phyloP scores from a whole-genome alignment of 1,140 invertebrate genomes.

The Lepidotrigona ventralis region DNA sequence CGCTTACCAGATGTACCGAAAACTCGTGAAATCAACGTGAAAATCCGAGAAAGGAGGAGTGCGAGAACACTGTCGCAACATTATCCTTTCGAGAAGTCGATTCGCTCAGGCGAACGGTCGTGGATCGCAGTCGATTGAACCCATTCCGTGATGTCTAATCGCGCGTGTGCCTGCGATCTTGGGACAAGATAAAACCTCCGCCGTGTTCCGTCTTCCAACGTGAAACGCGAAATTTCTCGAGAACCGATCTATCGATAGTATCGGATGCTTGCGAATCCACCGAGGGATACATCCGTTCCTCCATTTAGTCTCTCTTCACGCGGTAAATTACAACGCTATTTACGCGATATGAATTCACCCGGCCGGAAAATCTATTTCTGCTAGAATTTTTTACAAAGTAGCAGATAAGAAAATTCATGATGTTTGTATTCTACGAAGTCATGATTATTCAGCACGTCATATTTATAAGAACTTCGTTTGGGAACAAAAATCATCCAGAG shows the following conservation, averaged over 20 bases:
- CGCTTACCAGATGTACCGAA: constrained; percentile 57
- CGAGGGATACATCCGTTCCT: too few relatives aligned
- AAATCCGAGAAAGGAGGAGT: background rate
- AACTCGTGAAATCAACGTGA: constrained; percentile 31
- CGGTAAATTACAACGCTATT: too few relatives aligned
- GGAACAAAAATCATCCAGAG: too few relatives aligned
- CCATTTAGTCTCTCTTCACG: too few relatives aligned
- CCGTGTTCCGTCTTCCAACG: background rate
- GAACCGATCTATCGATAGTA: background rate
- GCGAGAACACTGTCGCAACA: constrained; percentile 26
- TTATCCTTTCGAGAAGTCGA: constrained; percentile 44
- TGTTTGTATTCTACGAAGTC: too few relatives aligned
- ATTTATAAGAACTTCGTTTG: too few relatives aligned
- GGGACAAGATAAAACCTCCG: constrained; percentile 11
- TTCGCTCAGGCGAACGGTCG: background rate
- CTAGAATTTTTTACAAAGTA: too few relatives aligned
- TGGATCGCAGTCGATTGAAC: constrained; percentile 40
- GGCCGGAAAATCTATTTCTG: too few relatives aligned
- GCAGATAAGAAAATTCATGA: too few relatives aligned
- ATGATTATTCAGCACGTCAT: too few relatives aligned
- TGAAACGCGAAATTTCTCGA: constrained; percentile 9
- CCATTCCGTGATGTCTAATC: constrained; percentile 36
- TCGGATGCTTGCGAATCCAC: background rate
- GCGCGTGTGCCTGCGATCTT: constrained; percentile 16
- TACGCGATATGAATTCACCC: too few relatives aligned